A percentile compares a stretch with the other conserved stretches of the same genome.
Conservation (phyloP, 2,888 invertebrate genomes). For the Drosophila flavopinicola region DNA sequence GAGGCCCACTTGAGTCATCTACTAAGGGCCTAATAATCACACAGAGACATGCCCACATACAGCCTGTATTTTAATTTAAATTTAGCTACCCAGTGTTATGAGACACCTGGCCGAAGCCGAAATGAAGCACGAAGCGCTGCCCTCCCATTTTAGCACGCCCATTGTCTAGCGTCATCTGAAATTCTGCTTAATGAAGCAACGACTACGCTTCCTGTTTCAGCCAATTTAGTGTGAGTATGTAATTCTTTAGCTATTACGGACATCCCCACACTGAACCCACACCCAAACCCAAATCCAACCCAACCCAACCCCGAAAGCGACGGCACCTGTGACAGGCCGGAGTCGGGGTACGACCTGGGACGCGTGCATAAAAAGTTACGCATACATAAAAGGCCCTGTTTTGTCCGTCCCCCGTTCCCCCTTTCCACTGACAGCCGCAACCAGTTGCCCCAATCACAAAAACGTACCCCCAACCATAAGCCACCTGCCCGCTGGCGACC, state of each 20-base stretch:
- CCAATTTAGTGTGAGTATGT: slow-evolving; percentile 83
- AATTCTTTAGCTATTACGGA: slow-evolving; percentile 83
- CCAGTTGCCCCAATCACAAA: slow-evolving; percentile 60
- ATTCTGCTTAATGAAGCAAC: slow-evolving; percentile 82
- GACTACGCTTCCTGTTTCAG: slow-evolving; percentile 82
- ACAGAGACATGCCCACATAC: not conserved
- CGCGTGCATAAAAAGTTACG: slow-evolving; percentile 74
- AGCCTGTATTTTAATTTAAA: slow-evolving; percentile 20
- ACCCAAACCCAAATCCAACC: slow-evolving; percentile 5
- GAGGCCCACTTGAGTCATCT: not conserved
- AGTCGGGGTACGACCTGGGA: slow-evolving; percentile 37
- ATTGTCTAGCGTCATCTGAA: slow-evolving; percentile 68
- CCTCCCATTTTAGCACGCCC: slow-evolving; percentile 27
- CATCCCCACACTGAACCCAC: slow-evolving; percentile 44
- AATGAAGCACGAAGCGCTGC: not conserved
- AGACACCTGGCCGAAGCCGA: slow-evolving; percentile 13
- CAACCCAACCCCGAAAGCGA: slow-evolving; percentile 1
- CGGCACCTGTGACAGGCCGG: slow-evolving; percentile 67
- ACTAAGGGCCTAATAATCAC: slow-evolving; percentile 1
- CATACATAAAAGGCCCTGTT: slow-evolving; percentile 59
- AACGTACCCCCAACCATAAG: slow-evolving; percentile 57
- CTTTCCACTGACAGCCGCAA: not conserved
- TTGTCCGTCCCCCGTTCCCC: not conserved
- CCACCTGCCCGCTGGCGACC: slow-evolving; percentile 60
- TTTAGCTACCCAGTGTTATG: slow-evolving; percentile 9